Evolutionary conservation across 2,888 invertebrate species (phyloP).

Genomic region (Danaus chrysippus): DNA sequence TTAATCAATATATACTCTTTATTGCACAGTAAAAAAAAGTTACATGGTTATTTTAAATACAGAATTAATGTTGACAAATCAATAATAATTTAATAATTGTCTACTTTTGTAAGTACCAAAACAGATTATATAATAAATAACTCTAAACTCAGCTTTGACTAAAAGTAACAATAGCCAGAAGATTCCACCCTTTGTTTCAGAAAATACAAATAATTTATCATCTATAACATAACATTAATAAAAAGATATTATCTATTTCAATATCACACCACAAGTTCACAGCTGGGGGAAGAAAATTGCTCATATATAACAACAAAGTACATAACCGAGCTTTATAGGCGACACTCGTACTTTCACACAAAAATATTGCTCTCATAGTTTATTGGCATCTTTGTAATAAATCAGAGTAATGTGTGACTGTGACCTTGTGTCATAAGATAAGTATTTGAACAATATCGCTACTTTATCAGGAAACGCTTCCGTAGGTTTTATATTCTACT

Average conservation of each 20-base stretch:
- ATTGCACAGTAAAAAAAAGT: no score
- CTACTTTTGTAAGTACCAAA: no score
- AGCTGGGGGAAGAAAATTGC: constrained; percentile 13
- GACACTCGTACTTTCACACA: constrained; percentile 23
- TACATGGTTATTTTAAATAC: no score
- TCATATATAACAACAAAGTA: constrained; percentile 23
- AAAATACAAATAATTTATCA: not conserved
- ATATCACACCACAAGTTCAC: not conserved
- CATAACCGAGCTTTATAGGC: constrained; percentile 25
- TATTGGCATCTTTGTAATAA: constrained; percentile 29
- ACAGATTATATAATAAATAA: no score
- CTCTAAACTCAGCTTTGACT: no score
- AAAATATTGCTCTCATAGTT: constrained; percentile 27
- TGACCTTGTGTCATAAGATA: not conserved
- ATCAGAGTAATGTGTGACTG: constrained; percentile 15
- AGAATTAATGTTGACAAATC: no score
- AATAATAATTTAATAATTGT: no score
- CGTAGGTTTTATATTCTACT: no score
- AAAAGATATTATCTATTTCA: not conserved
- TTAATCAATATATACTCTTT: no score
- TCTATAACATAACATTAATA: not conserved
- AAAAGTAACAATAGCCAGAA: no score
- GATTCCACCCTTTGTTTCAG: no score
- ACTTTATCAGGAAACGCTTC: no score
- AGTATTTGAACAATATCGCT: not conserved